phyloP scores from a whole-genome alignment of 2,888 invertebrate genomes.

The Athalia circularis region DNA sequence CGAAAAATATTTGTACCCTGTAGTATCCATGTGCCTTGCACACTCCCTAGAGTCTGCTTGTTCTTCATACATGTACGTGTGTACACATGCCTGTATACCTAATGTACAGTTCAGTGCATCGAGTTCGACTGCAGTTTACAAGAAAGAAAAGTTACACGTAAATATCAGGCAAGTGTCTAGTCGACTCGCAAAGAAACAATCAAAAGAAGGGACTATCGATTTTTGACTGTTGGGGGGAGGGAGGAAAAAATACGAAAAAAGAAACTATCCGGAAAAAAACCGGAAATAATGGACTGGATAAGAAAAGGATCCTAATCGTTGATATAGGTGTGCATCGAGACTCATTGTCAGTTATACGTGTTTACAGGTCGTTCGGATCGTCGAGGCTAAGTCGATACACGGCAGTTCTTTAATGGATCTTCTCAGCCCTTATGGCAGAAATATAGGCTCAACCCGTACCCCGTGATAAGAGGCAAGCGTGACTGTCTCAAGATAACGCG shows the following conservation, averaged over 20 bases:
- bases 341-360: conserved; percentile 35
- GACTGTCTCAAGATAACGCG: conserved; percentile 36
- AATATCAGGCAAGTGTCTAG: conserved; percentile 30
- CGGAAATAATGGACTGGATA: background rate
- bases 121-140: conserved; percentile 27
- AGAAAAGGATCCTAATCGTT: conserved; percentile 1
- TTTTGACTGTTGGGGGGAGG: no score
- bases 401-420: conserved; percentile 21
- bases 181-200: conserved; percentile 18
- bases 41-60: no score
- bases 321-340: conserved; percentile 8
- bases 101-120: conserved; percentile 12
- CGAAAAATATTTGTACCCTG: no score
- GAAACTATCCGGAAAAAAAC: background rate
- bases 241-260: no score
- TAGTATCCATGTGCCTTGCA: no score
- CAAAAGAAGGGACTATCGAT: no score
- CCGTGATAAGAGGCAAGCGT: conserved; percentile 41
- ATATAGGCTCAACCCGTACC: background rate
- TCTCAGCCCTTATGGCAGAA: background rate
- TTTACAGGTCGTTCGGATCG: conserved; percentile 30
- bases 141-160: conserved; percentile 13
- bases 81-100: background rate
- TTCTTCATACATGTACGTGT: no score
- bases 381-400: conserved; percentile 26